Evolutionary conservation across 2,113 vertebrate species (phyloP).

Genomic region (Cheilinus undulatus): DNA sequence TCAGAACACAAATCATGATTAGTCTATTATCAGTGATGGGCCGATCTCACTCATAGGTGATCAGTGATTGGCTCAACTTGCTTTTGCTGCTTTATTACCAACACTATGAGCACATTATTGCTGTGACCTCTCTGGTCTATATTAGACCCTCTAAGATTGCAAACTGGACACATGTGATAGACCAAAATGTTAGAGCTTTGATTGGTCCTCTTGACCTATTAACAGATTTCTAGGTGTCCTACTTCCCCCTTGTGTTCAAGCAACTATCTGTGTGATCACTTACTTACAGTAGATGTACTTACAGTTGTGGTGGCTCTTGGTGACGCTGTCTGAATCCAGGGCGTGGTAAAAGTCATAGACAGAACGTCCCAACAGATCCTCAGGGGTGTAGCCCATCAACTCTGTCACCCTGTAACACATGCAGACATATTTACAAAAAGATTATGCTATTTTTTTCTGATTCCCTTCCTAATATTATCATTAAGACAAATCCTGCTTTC

Average conservation of each 20-base stretch:
- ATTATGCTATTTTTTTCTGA: neutral
- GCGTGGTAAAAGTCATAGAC: constrained; percentile 97
- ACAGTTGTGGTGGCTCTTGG: constrained; percentile 97
- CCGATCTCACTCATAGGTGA: too few species aligned
- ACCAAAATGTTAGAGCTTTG: neutral
- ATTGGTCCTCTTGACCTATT: neutral
- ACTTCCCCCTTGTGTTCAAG: too few species aligned
- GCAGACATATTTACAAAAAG: constrained; percentile 9
- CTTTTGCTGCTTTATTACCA: too few species aligned
- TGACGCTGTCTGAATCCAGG: constrained; percentile 93
- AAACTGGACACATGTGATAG: too few species aligned
- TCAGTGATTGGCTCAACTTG: too few species aligned
- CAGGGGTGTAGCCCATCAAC: constrained; percentile 94
- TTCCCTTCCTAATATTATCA: neutral
- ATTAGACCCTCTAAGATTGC: too few species aligned
- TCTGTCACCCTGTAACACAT: constrained; percentile 88
- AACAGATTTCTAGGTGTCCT: too few species aligned
- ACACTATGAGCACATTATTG: too few species aligned
- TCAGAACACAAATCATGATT: too few species aligned
- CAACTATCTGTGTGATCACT: neutral
- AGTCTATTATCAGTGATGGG: too few species aligned
- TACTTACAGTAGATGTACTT: constrained; percentile 65
- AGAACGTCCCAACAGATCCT: constrained; percentile 94
- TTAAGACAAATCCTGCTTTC: constrained; percentile 1
- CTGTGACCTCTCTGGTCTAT: too few species aligned